Evolutionary conservation across 2,113 vertebrate genomes (phyloP), one percentile per base, ranked within the genome.

Genomic region (Rhombomys opimus): DNA sequence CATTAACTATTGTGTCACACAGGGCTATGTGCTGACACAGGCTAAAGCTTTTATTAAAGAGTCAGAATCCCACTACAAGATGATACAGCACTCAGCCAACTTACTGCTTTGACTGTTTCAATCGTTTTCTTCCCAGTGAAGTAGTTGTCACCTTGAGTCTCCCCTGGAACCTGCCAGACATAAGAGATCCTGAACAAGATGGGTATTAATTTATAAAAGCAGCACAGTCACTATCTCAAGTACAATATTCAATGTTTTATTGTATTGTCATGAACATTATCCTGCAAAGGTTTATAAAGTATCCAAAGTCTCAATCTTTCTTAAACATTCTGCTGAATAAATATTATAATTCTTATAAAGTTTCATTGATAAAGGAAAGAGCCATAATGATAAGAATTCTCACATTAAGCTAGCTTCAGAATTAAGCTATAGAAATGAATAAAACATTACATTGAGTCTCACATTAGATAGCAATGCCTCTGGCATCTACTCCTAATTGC

Each of bases 31-130:
- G n/a, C 54, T 84, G 63, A 87, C 12, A 84, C 0, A 46, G n/a
- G 73, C 57, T n/a, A 84, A 92, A 5, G 38, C 12, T 94, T 95
- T 65, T 77, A 72, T n/a, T 75, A 38, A 35, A 72, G 67, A 76
- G 27, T 17, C 78, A 38, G 23, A 38, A 72, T 59, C 12, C 7
- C 78, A 35, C 72, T 87, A 86, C 68, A 80, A 89, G 81, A 67
- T 0, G 61, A 57, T 7, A 73, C 10, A 8, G 15, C 25, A 59
- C 57, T 87, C 50, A 12, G 61, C 35, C 32, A 68, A 99, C 99
- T 99, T 98, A 99, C 99, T 90, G 99, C 99, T 99, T 99, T 99
- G 96, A 99, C 98, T 0, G 99, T 99, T 98, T 99, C 99, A 7
- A 99, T 98, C 0, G 99, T 99, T 97, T 99, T 99, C 98, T 98